Evolutionary conservation across 2,113 vertebrate genomes (phyloP).

Genomic region (Eurystomus gularis): DNA sequence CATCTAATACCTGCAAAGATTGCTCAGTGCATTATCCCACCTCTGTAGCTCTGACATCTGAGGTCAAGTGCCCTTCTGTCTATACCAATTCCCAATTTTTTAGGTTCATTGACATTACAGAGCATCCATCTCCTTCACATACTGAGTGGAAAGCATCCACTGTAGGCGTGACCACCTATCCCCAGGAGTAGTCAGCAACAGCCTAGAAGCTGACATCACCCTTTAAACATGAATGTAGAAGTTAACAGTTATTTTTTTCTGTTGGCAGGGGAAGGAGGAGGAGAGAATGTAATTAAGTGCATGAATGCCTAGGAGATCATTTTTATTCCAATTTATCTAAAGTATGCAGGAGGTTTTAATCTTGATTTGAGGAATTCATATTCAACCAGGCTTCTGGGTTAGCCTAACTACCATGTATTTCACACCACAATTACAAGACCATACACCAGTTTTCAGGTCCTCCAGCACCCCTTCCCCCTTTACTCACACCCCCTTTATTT

Average conservation of each 20-base stretch:
- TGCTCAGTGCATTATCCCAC: neutral
- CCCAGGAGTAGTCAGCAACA: neutral
- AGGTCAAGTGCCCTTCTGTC: neutral
- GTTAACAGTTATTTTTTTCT: neutral
- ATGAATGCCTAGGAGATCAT: neutral
- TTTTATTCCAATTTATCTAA: constrained; percentile 4
- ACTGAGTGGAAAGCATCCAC: neutral
- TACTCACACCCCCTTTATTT: too few species aligned
- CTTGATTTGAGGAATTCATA: neutral
- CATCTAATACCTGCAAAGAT: neutral
- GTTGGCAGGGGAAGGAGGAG: neutral
- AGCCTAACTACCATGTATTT: neutral
- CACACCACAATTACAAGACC: neutral
- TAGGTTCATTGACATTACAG: neutral
- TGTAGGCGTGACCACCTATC: neutral
- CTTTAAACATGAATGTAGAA: neutral
- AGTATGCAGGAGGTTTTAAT: neutral
- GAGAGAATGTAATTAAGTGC: constrained; percentile 18
- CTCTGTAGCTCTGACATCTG: neutral
- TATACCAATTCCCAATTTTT: neutral
- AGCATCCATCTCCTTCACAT: neutral
- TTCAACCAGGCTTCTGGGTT: neutral
- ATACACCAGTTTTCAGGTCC: neutral
- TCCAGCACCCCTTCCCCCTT: neutral
- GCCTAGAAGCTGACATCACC: neutral